A percentile compares a stretch with the other conserved stretches of the same genome.
phyloP scores from a whole-genome alignment of 2,888 invertebrate species.

The Ethmia dodecea region DNA sequence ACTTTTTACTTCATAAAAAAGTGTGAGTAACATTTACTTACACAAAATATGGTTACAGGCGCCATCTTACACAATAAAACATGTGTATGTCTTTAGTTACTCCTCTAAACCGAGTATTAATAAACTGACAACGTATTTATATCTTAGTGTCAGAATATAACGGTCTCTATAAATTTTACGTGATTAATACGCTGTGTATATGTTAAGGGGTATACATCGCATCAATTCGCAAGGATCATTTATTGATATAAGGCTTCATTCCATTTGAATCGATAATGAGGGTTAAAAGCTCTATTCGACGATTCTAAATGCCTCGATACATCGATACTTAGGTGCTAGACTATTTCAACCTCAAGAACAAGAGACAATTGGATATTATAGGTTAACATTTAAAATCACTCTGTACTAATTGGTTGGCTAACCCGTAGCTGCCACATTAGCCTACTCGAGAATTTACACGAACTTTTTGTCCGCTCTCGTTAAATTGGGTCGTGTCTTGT shows the following conservation, averaged over 20 bases:
- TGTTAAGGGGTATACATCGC: too few relatives aligned
- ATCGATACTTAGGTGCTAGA: neutral
- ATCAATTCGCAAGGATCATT: too few relatives aligned
- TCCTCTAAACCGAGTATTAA: slow-evolving; percentile 47
- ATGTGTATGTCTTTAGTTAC: slow-evolving; percentile 45
- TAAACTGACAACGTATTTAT: slow-evolving; percentile 65
- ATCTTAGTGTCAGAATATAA: slow-evolving; percentile 46
- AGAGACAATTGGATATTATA: slow-evolving; percentile 12
- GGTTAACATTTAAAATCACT: slow-evolving; percentile 15
- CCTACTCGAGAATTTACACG: slow-evolving; percentile 40
- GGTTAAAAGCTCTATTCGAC: too few relatives aligned
- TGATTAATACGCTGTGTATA: slow-evolving; percentile 41
- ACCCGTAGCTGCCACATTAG: slow-evolving; percentile 50
- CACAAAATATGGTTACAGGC: neutral
- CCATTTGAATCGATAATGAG: too few relatives aligned
- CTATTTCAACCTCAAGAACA: slow-evolving; percentile 3
- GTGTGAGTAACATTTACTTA: neutral
- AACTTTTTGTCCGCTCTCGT: slow-evolving; percentile 54
- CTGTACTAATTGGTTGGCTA: slow-evolving; percentile 39
- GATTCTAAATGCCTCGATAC: too few relatives aligned
- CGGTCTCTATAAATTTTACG: slow-evolving; percentile 49
- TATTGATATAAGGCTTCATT: too few relatives aligned
- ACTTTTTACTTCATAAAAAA: neutral
- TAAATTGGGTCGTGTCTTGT: slow-evolving; percentile 42
- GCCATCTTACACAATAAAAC: slow-evolving; percentile 20